Evolutionary conservation across 2,797 vertebrate genomes (phyloP).

Genomic region (Spea hammondii): DNA sequence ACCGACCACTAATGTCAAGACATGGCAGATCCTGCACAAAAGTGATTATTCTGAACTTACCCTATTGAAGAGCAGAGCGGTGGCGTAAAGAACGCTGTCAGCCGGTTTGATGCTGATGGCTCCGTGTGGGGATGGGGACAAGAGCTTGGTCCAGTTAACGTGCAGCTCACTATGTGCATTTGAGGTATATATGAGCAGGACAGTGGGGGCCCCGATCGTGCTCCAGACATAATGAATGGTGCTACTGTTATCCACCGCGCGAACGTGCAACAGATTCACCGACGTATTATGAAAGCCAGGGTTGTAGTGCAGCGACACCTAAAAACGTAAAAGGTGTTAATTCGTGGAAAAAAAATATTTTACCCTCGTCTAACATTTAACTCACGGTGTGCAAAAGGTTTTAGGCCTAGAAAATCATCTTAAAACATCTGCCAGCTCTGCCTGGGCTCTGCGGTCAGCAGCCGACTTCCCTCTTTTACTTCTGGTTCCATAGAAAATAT

Average conservation of each 20-base stretch:
- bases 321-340: neutral
- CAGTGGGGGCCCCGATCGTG: conserved; percentile 75
- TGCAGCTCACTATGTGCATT: conserved; percentile 64
- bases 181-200: conserved; percentile 77
- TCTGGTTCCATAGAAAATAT: neutral
- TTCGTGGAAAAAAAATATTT: too few relatives aligned
- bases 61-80: conserved; percentile 75
- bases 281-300: conserved; percentile 58
- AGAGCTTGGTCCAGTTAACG: conserved; percentile 78
- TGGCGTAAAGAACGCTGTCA: conserved; percentile 71
- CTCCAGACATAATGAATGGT: conserved; percentile 85
- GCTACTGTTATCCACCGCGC: conserved; percentile 72
- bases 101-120: conserved; percentile 76
- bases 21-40: too few relatives aligned
- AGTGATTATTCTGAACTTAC: conserved; percentile 60
- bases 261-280: conserved; percentile 76
- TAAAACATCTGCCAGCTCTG: neutral
- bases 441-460: neutral
- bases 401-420: too few relatives aligned
- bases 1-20: too few relatives aligned
- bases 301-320: conserved; percentile 77
- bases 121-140: conserved; percentile 55
- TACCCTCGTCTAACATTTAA: too few relatives aligned
- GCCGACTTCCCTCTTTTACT: neutral
- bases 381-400: too few relatives aligned